Evolutionary conservation across 2,888 invertebrate species (phyloP), one percentile per base, ranked within the genome.

Genomic region (Merodon equestris): DNA sequence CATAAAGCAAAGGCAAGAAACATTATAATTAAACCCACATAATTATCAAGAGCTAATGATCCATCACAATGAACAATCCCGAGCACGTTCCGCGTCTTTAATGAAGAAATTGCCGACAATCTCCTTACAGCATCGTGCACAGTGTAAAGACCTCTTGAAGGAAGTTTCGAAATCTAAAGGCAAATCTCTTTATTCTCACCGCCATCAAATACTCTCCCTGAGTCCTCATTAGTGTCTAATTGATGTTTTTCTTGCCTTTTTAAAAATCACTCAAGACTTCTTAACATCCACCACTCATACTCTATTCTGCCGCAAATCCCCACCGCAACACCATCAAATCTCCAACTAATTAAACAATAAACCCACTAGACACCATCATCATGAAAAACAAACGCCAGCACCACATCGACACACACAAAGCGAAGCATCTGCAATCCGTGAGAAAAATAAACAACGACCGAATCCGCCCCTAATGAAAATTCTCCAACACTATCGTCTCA

Each of bases 371-470:
- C 14, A 13, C 34, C 42, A 58, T 47, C 17, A 51, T 5, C 7
- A 1, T 14, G 4, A 1, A 17, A 9, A 9, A 27, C 15, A 34
- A 45, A 5, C 18, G 27, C 50, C 40, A 60, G 40, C 53, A 40
- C 27, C 27, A n/a, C n/a, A 27, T 27, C 27, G 64, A 54, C 66
- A 47, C 47, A 66, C 58, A 73, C 53, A 66, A 64, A 73, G 19
- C 27, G 66, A 38, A 47, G 18, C 19, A 53, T 14, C 40, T 12
- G 15, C 34, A 38, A 14, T 45, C 34, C 9, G 17, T 36, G 13
- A n/a, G 40, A 45, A 68, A 57, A 45, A 50, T 51, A 70, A 75
- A 75, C 68, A 70, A 27, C 68, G 57, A 57, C 63, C 27, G 27
- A 73, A 53, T 53, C 40, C 58, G 27, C 45, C 27, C 27, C 53